Percentiles rank a stretch among this genome's conserved stretches.
Evolutionary conservation across 2,797 vertebrate species (phyloP).

Genomic region (Margarornis squamiger): DNA sequence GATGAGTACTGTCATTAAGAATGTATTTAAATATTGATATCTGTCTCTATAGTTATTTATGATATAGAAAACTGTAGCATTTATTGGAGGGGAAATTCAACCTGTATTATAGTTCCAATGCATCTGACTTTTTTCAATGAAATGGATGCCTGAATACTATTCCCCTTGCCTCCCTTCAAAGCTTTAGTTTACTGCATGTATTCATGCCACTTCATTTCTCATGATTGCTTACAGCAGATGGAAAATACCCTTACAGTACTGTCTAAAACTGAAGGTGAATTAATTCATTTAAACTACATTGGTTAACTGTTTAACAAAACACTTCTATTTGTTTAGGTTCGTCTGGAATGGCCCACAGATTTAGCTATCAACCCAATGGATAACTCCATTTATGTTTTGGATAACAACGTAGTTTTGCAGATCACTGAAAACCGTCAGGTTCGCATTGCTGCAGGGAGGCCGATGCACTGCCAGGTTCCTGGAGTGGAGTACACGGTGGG

Average conservation of each 20-base stretch:
- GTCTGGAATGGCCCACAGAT: slow-evolving; percentile 97
- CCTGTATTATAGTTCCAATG: background rate
- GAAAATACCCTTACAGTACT: background rate
- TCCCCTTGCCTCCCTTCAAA: background rate
- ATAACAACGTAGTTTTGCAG: slow-evolving; percentile 95
- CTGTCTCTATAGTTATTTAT: background rate
- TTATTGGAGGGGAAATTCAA: background rate
- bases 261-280: background rate
- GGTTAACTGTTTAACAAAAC: background rate
- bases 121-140: background rate
- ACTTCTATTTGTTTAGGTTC: slow-evolving; percentile 81
- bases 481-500: slow-evolving; percentile 84
- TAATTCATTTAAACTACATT: background rate
- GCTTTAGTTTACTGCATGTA: background rate
- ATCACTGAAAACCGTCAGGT: slow-evolving; percentile 95
- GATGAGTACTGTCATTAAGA: background rate
- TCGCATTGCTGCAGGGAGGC: slow-evolving; percentile 91
- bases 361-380: slow-evolving; percentile 96
- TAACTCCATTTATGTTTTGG: slow-evolving; percentile 94
- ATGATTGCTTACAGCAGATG: background rate
- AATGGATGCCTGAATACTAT: background rate
- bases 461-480: slow-evolving; percentile 91
- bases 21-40: background rate
- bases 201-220: background rate
- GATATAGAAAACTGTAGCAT: background rate